Conservation (phyloP, 2,888 invertebrate genomes). For the Danaus chrysippus region DNA sequence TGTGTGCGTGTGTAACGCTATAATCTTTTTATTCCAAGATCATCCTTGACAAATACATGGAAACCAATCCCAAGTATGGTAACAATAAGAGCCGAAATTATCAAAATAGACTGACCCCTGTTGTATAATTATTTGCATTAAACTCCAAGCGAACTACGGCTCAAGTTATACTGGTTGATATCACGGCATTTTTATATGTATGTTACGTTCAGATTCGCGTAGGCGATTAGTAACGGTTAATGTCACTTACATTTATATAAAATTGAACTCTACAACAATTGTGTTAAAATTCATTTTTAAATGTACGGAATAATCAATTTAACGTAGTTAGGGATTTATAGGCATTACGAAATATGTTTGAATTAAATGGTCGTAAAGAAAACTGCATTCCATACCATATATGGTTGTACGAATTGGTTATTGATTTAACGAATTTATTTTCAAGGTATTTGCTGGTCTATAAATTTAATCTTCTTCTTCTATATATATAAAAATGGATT, state of each 20-base stretch:
- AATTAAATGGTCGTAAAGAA: not conserved
- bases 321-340: not conserved
- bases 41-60: no score
- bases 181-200: slow-evolving; percentile 13
- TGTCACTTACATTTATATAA: not conserved
- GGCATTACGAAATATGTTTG: slow-evolving; percentile 2
- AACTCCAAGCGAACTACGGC: slow-evolving; percentile 4
- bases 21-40: no score
- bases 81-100: not conserved
- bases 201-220: slow-evolving; percentile 16
- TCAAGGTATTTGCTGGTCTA: no score
- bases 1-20: no score
- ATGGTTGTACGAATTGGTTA: not conserved
- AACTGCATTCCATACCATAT: not conserved
- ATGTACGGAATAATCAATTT: slow-evolving; percentile 1
- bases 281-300: slow-evolving; percentile 1
- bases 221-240: slow-evolving; percentile 12
- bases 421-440: no score
- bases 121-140: not conserved
- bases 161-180: slow-evolving; percentile 15
- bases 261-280: not conserved
- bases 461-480: no score
- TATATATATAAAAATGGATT: no score
- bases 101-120: not conserved
- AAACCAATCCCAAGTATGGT: slow-evolving; percentile 1